These are phyloP conservation scores for Brachyalestes nurse DNA, from an alignment of 2,797 vertebrate genomes.

Conservation along the genomic window DNA sequence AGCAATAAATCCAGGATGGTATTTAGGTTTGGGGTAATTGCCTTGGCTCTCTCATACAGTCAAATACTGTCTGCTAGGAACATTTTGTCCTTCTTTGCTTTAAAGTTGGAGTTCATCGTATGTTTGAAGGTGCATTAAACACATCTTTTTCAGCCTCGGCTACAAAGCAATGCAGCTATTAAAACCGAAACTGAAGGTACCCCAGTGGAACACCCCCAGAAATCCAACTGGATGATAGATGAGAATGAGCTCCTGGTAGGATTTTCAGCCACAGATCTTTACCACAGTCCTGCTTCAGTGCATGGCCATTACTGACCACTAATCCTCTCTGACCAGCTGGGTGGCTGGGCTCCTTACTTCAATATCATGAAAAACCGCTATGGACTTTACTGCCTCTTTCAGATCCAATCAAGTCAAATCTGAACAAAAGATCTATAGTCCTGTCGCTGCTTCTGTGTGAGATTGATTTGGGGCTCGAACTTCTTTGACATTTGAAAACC, in stretches of 20 bases:
- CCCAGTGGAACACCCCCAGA: not conserved
- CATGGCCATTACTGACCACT: conserved; percentile 59
- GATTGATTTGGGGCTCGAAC: no score
- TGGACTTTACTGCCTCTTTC: not conserved
- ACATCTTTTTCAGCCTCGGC: not conserved
- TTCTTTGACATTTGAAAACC: not conserved
- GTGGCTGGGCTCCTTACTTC: not conserved
- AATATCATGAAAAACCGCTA: not conserved
- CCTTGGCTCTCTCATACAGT: not conserved
- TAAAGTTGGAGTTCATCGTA: no score
- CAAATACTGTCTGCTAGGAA: not conserved
- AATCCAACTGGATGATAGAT: not conserved
- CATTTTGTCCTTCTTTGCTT: not conserved
- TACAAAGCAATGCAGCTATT: not conserved
- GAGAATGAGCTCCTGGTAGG: no score
- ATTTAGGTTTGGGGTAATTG: not conserved
- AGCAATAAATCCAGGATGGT: not conserved
- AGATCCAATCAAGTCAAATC: not conserved
- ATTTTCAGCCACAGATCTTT: not conserved
- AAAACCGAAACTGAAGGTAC: not conserved
- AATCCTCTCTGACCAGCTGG: conserved; percentile 57
- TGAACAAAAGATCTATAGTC: not conserved
- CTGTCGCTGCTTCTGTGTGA: not conserved
- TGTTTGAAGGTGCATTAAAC: no score
- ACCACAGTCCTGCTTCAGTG: not conserved